Conservation (phyloP, 2,888 invertebrate species). For the Synanthedon vespiformis region DNA sequence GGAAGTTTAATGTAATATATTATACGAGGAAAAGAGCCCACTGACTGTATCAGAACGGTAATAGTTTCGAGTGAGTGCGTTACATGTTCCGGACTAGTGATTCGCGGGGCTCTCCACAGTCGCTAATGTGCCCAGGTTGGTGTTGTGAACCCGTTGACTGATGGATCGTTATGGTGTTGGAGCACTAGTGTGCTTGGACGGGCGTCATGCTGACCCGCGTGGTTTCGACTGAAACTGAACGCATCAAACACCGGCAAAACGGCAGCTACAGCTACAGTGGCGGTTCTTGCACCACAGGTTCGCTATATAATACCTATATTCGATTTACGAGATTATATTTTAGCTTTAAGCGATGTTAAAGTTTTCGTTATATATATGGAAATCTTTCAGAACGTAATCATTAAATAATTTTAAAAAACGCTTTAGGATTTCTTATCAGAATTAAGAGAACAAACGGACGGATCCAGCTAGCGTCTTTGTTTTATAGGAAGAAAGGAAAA, state of each 20-base stretch:
- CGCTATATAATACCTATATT: slow-evolving; percentile 14
- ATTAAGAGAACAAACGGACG: too few species aligned
- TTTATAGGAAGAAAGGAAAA: too few species aligned
- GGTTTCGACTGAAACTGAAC: slow-evolving; percentile 40
- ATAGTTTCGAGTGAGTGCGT: slow-evolving; percentile 54
- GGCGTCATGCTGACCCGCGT: slow-evolving; percentile 52
- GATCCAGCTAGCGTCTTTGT: too few species aligned
- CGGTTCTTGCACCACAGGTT: slow-evolving; percentile 59
- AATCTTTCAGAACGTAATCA: too few species aligned
- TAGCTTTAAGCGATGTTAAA: too few species aligned
- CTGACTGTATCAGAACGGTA: slow-evolving; percentile 43
- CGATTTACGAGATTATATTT: too few species aligned
- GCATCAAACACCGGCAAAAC: slow-evolving; percentile 47
- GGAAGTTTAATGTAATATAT: slow-evolving; percentile 36
- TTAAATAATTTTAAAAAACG: too few species aligned
- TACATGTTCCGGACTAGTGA: slow-evolving; percentile 52
- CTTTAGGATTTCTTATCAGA: too few species aligned
- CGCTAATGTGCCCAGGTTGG: slow-evolving; percentile 36
- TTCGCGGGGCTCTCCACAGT: slow-evolving; percentile 32
- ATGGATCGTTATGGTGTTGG: slow-evolving; percentile 47
- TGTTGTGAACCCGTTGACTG: slow-evolving; percentile 40
- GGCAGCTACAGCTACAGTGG: slow-evolving; percentile 49
- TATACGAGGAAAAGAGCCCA: slow-evolving; percentile 35
- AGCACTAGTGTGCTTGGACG: slow-evolving; percentile 33
- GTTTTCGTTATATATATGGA: too few species aligned